Evolutionary conservation across 2,113 vertebrate genomes (phyloP).

Genomic region (Crotalus tigris): DNA sequence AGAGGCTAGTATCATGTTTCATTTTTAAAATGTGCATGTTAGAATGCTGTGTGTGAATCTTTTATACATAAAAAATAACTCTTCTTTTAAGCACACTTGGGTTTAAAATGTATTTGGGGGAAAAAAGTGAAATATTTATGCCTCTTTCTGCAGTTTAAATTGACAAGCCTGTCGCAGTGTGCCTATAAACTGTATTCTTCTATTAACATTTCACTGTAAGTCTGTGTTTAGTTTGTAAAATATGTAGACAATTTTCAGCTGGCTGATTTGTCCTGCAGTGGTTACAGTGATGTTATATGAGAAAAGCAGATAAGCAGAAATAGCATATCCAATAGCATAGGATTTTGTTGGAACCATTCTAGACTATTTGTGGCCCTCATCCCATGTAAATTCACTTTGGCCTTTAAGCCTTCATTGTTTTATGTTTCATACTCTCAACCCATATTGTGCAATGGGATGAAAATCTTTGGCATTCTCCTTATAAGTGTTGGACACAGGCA

Average conservation of each 20-base stretch:
- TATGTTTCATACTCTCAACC: not conserved
- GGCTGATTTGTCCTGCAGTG: not conserved
- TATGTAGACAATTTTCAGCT: not conserved
- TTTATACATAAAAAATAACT: conserved; percentile 10
- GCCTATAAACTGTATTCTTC: not conserved
- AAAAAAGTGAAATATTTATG: not conserved
- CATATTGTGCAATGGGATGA: not conserved
- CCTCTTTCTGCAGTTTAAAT: not conserved
- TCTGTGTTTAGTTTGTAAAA: not conserved
- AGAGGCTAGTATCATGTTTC: conserved; percentile 49
- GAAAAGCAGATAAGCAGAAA: not conserved
- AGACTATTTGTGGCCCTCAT: not conserved
- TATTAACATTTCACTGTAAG: not conserved
- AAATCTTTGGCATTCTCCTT: not conserved
- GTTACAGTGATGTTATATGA: not conserved
- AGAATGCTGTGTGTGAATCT: conserved; percentile 20
- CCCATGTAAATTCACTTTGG: not conserved
- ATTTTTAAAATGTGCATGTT: conserved; percentile 31
- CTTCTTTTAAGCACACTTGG: conserved; percentile 19
- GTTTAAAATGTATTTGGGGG: conserved; percentile 19
- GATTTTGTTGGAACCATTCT: not conserved
- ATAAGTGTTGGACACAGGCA: not conserved
- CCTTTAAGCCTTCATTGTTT: not conserved
- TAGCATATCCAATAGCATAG: not conserved
- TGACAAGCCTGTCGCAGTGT: not conserved